Base-by-base conservation (phyloP, 2,113 vertebrate species). In the Microtus pennsylvanicus region DNA sequence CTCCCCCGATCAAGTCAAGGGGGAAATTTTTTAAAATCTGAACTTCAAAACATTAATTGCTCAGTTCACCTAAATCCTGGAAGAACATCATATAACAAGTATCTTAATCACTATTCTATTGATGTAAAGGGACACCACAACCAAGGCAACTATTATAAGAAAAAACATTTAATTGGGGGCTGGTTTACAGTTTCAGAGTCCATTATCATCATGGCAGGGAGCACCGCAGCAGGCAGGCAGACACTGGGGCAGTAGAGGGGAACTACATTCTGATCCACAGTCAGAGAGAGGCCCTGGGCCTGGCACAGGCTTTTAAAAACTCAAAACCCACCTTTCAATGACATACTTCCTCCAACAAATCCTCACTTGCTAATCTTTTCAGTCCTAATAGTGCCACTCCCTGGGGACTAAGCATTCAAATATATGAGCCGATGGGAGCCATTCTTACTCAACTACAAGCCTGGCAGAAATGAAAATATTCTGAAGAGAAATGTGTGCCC, bases 11-110 rank as follows among this genome's bases (percentile, higher is more conserved):
- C n/a, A n/a, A n/a, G n/a, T n/a, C n/a, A n/a, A n/a, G 55, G 28
- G 50, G 94, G 87, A 70, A 61, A 14, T 61, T 85, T 82, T 72
- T 86, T 58, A 87, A 81, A 92, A 61, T 61, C 38, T 30, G 35
- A 94, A 92, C 24, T 90, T 38, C 28, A 88, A 94, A 95, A 90
- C 42, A 93, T 75, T 12, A 93, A 5, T 77, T 90, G 28, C 45
- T 76, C 75, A 45, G 38, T 83, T 83, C 81, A 67, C 82, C 58
- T 80, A 83, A 93, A 78, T 77, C n/a, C 17, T 95, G 21, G 11
- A 81, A 90, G 55, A 90, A 83, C 83, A 28, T 91, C 69, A 82
- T 38, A 26, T 7, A 81, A n/a, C 33, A 24, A 83, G n/a, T 10
- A 38, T 83, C 81, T 63, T 83, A 42, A 7, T 63, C n/a, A 63